Base-by-base conservation (phyloP, 2,888 invertebrate genomes). In the Fragum fragum region DNA sequence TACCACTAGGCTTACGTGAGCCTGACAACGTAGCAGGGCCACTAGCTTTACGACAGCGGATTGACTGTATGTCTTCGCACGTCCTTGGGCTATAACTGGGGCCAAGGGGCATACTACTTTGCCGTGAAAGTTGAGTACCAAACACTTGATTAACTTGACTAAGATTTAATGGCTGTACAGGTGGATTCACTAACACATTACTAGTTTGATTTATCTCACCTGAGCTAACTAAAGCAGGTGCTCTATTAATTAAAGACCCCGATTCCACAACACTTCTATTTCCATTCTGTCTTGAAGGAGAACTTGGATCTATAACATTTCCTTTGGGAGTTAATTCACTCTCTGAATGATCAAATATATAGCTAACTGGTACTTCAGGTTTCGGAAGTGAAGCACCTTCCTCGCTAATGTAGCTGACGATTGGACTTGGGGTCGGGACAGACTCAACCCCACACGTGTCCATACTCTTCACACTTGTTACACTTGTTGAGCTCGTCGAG, bases 401-500 rank as follows among this genome's bases (percentile, higher is more conserved):
- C 36, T n/a, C 42, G 42, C 66, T 66, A 23, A 66, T 66, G 29
- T 42, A 66, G 42, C 66, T 66, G 21, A 42, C 66, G 21, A 66
- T 42, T 5, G 39, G 66, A 23, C 66, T 66, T 36, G 66, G 66
- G 23, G n/a, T 39, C 7, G 66, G 66, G 3, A 42, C 21, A 5
- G 39, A 21, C 18, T 69, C 55, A 21, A 57, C 72, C 23, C 68
- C 29, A n/a, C 63, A 28, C 39, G 61, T 52, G 1, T 80, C 79
- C 1, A 69, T 32, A 23, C 71, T 9, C 36, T 76, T 73, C 42
- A 80, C 47, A 70, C 81, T 82, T 36, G 75, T 79, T 14, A 66
- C 78, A 79, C 86, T 82, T 52, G 75, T 78, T n/a, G 75, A 69
- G 53, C 83, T 81, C 1, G 86, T 80, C n/a, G 76, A 63, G 63